Evolutionary conservation across 2,113 vertebrate species (phyloP).

Genomic region (Empidonax alnorum): DNA sequence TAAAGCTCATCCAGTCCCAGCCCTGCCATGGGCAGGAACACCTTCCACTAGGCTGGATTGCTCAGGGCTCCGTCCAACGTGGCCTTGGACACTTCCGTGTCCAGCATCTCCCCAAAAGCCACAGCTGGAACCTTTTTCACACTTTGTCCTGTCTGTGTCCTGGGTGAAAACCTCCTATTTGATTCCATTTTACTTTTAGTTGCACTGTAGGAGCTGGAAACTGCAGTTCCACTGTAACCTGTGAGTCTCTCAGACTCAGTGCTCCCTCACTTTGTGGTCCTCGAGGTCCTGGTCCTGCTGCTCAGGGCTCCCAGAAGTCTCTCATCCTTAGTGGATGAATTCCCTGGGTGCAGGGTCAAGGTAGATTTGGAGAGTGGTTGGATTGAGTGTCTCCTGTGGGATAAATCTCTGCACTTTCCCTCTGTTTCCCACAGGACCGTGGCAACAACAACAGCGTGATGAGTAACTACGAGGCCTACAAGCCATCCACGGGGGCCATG

Average conservation of each 20-base stretch:
- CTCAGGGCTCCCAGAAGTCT: neutral
- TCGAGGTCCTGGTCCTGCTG: neutral
- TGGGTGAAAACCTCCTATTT: neutral
- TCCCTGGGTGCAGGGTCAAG: neutral
- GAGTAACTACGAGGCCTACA: conserved; percentile 91
- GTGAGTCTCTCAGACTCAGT: neutral
- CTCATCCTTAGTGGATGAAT: too few species aligned
- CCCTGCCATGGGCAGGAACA: neutral
- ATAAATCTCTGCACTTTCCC: neutral
- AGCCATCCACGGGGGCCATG: conserved; percentile 92
- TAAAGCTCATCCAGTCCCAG: neutral
- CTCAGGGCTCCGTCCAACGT: neutral
- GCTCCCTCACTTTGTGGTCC: neutral
- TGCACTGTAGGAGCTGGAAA: neutral
- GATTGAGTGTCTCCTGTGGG: neutral
- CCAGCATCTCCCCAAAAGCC: neutral
- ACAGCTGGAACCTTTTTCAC: neutral
- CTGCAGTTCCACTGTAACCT: neutral
- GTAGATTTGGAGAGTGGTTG: neutral
- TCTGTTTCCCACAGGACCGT: conserved; percentile 80
- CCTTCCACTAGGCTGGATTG: neutral
- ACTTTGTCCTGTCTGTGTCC: neutral
- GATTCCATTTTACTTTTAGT: neutral
- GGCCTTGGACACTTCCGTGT: neutral
- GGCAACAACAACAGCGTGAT: conserved; percentile 81